These are phyloP conservation scores for Macheiramphus alcinus DNA, from an alignment of 2,113 vertebrate species.

Conservation along the genomic window DNA sequence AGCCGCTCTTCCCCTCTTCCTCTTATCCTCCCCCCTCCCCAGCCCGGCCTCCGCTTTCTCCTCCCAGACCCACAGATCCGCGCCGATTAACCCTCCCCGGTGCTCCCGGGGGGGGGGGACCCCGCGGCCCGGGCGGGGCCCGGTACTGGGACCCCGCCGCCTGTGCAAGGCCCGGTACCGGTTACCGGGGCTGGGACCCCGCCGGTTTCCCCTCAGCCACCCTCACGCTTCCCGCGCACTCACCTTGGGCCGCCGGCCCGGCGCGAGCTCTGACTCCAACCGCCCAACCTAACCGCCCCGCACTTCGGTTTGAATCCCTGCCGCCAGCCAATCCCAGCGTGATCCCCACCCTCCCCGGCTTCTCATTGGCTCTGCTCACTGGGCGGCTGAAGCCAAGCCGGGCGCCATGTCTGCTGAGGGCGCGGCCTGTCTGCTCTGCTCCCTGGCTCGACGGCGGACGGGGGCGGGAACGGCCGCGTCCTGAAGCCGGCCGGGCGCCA, in stretches of 20 bases:
- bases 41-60: too few species aligned
- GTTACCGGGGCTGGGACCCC: too few species aligned
- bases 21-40: too few species aligned
- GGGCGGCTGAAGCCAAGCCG: neutral
- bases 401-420: conserved; percentile 7
- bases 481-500: neutral
- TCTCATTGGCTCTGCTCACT: neutral
- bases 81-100: too few species aligned
- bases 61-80: too few species aligned
- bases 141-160: accelerated
- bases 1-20: too few species aligned
- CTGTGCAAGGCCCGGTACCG: accelerated
- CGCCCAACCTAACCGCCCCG: neutral
- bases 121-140: too few species aligned
- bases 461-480: accelerated
- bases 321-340: neutral
- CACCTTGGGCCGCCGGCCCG: neutral
- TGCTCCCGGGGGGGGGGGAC: too few species aligned
- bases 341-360: accelerated
- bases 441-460: accelerated
- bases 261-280: neutral
- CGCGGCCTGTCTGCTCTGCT: accelerated
- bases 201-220: neutral
- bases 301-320: conserved; percentile 22
- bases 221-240: neutral